Evolutionary conservation across 2,113 vertebrate species (phyloP).

Genomic region (Phyllostomus hastatus): DNA sequence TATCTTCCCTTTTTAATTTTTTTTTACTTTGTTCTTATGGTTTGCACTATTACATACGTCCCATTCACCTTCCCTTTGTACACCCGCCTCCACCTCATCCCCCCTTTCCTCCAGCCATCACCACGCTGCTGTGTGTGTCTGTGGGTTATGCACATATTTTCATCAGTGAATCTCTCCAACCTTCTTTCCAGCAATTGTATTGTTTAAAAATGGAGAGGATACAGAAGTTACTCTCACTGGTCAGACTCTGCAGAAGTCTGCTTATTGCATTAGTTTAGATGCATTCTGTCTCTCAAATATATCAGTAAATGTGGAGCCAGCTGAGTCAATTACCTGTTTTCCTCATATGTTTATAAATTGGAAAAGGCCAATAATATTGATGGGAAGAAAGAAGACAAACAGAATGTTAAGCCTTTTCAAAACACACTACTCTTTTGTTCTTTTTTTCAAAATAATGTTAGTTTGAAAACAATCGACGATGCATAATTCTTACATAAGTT

Average conservation of each 20-base stretch:
- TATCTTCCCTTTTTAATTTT: background rate
- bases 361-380: background rate
- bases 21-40: too few species aligned
- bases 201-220: background rate
- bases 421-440: background rate
- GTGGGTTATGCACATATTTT: too few species aligned
- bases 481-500: background rate
- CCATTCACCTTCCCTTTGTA: too few species aligned
- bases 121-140: too few species aligned
- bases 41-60: too few species aligned
- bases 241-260: background rate
- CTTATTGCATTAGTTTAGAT: background rate
- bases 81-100: too few species aligned
- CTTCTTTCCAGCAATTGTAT: background rate
- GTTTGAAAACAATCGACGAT: background rate
- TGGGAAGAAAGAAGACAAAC: background rate
- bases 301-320: background rate
- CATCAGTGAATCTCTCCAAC: too few species aligned
- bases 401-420: background rate
- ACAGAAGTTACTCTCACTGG: background rate
- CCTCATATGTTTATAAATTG: background rate
- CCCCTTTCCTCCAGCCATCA: too few species aligned
- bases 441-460: background rate
- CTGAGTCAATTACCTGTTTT: background rate
- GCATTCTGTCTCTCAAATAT: background rate